Conservation (phyloP, 2,113 vertebrate species). For the Todiramphus chloris region DNA sequence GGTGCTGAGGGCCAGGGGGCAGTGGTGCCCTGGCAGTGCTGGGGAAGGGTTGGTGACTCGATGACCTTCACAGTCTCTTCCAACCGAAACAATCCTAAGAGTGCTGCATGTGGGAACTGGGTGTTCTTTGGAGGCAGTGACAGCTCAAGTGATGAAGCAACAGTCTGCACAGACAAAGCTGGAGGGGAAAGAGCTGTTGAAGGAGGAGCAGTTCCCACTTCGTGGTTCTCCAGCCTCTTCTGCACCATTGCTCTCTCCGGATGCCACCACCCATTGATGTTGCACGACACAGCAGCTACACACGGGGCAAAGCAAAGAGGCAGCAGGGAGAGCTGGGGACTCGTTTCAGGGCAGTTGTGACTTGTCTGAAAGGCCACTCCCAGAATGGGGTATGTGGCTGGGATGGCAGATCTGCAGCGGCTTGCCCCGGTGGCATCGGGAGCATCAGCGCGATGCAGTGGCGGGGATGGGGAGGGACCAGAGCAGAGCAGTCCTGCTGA, state of each 20-base stretch:
- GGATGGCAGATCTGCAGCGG: neutral
- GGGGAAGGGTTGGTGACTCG: no score
- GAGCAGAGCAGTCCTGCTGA: neutral
- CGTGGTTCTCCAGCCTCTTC: neutral
- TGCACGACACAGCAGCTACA: neutral
- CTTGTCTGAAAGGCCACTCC: neutral
- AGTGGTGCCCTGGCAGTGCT: no score
- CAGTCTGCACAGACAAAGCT: neutral
- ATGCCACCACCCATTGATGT: neutral
- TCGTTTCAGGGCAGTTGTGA: neutral
- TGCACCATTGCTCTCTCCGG: neutral
- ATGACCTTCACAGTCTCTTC: no score
- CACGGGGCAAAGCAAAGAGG: neutral
- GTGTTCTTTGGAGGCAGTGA: neutral
- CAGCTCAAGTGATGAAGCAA: neutral
- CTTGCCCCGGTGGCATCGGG: neutral
- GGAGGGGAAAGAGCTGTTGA: neutral
- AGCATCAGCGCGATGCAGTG: neutral
- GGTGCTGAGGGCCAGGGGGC: no score
- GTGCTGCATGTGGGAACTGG: rapidly evolving
- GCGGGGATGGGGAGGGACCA: neutral
- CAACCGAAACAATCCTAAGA: no score
- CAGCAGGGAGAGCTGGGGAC: neutral
- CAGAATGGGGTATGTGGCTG: neutral
- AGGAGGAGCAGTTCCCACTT: neutral